Evolutionary conservation across 2,888 invertebrate genomes (phyloP).

Genomic region (Drosophila ochracea): DNA sequence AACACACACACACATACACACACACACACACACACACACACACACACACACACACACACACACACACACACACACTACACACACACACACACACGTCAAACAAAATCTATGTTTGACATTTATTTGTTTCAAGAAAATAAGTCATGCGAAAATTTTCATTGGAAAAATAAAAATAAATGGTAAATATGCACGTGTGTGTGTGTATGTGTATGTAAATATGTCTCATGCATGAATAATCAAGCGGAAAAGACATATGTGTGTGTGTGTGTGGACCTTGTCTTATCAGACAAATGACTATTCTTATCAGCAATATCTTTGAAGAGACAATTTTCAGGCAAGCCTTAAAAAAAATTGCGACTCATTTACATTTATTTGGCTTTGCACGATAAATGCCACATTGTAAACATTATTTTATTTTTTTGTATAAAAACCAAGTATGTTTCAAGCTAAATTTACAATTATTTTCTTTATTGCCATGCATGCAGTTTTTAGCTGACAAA

Average conservation of each 20-base stretch:
- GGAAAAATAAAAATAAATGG: constrained; percentile 40
- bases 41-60: neutral
- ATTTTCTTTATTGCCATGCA: constrained; percentile 27
- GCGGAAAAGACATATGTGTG: constrained; percentile 52
- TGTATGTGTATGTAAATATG: constrained; percentile 5
- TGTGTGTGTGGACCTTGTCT: constrained; percentile 35
- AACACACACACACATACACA: neutral
- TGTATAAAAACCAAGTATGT: constrained; percentile 19
- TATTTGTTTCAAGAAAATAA: constrained; percentile 34
- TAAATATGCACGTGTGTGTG: neutral
- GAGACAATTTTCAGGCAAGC: constrained; percentile 40
- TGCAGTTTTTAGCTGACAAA: constrained; percentile 27
- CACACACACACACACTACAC: neutral
- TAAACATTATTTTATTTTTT: constrained; percentile 4
- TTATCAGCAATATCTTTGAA: constrained; percentile 73
- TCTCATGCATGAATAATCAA: constrained; percentile 56
- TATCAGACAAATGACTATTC: constrained; percentile 57
- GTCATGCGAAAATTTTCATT: constrained; percentile 43
- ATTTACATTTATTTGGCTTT: constrained; percentile 17
- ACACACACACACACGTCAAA: neutral
- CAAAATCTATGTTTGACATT: constrained; percentile 47
- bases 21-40: neutral
- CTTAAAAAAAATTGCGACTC: constrained; percentile 14
- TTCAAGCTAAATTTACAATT: constrained; percentile 26
- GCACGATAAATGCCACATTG: constrained; percentile 19